These are phyloP conservation scores for Acanthosepion pharaonis DNA, from an alignment of 2,888 invertebrate species.

Conservation along the genomic window DNA sequence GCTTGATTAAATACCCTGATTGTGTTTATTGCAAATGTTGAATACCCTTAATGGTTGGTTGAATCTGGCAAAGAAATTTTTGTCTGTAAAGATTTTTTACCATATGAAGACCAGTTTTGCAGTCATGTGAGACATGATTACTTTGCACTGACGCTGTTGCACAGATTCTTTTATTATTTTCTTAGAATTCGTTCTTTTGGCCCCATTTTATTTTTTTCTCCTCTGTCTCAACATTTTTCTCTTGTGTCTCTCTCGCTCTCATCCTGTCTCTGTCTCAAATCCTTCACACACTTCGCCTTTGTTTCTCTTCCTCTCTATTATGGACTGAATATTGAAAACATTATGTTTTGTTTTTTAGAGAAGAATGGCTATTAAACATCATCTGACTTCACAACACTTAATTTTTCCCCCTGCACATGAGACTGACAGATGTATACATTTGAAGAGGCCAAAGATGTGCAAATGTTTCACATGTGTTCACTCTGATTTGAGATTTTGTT, in stretches of 20 bases:
- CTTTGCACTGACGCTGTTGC: not conserved
- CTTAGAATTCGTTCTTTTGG: not conserved
- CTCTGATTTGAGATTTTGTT: no score
- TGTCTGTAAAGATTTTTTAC: not conserved
- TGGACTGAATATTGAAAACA: not conserved
- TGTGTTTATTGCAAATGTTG: not conserved
- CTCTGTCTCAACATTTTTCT: not conserved
- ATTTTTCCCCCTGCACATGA: no score
- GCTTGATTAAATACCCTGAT: not conserved
- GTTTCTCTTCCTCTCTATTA: not conserved
- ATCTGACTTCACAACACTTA: no score
- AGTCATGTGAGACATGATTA: not conserved
- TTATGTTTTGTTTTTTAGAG: no score
- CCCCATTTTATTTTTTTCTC: not conserved
- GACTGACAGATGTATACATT: no score
- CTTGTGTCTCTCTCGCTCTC: accelerated
- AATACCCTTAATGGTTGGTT: not conserved
- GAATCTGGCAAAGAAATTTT: not conserved
- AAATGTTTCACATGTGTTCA: no score
- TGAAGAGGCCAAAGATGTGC: no score
- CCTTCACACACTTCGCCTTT: not conserved
- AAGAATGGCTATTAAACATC: no score
- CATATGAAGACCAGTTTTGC: not conserved
- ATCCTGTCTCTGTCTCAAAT: not conserved
- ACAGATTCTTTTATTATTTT: not conserved